These are phyloP conservation scores for Lepidurus apus DNA, from an alignment of 1,140 invertebrate species.

Conservation along the genomic window DNA sequence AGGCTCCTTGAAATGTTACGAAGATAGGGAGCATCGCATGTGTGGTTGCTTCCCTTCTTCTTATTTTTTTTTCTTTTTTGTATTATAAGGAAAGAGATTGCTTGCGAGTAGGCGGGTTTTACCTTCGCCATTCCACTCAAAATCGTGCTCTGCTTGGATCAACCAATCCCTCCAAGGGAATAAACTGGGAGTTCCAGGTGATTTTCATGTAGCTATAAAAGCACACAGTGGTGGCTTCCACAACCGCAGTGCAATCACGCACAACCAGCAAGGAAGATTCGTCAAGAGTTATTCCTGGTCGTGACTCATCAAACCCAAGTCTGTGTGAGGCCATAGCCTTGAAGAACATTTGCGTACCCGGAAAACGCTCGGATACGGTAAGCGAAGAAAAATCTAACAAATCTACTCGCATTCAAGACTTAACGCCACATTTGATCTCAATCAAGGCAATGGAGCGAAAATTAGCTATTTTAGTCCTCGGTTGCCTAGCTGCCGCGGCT, in stretches of 20 bases:
- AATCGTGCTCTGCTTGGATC: neutral
- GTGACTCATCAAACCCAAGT: constrained; percentile 3
- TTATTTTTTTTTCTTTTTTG: neutral
- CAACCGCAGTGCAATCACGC: constrained; percentile 1
- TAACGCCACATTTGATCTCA: neutral
- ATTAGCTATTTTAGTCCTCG: neutral
- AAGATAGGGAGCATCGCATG: too few species aligned
- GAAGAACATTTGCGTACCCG: neutral
- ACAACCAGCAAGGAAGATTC: constrained; percentile 11
- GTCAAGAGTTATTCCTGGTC: neutral
- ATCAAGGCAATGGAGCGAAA: neutral
- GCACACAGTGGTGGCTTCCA: neutral
- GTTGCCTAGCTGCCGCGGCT: neutral
- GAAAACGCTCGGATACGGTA: neutral
- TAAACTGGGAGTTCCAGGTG: neutral
- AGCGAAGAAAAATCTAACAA: neutral
- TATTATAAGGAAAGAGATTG: neutral
- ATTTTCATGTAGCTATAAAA: neutral
- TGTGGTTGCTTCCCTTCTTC: neutral
- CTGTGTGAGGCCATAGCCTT: neutral
- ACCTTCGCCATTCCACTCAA: neutral
- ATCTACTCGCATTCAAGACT: neutral
- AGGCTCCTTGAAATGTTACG: too few species aligned
- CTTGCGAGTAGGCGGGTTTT: neutral
- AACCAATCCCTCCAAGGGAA: neutral